phyloP scores from a whole-genome alignment of 1,140 invertebrate genomes.

The Linepithema humile region DNA sequence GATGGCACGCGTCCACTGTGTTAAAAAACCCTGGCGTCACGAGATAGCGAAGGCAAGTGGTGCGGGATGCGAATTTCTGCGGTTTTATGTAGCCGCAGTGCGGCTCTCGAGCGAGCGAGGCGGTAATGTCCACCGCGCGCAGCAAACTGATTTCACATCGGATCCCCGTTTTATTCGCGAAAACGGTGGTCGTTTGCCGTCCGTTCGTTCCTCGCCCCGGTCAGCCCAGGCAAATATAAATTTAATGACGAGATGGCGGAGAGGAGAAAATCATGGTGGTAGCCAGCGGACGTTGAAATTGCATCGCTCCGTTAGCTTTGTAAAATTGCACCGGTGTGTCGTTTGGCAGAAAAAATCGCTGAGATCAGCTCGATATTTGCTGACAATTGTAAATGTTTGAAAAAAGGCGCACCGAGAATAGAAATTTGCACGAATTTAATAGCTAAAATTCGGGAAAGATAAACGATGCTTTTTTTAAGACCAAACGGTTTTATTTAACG shows the following conservation, averaged over 20 bases:
- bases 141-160: conserved; percentile 43
- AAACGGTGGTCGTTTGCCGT: conserved; percentile 19
- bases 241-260: conserved; percentile 60
- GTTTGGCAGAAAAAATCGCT: conserved; percentile 37
- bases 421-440: background rate
- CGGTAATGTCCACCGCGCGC: conserved; percentile 8
- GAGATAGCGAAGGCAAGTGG: background rate
- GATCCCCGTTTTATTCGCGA: conserved; percentile 31
- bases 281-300: conserved; percentile 12
- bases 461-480: background rate
- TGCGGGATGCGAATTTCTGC: background rate
- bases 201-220: background rate
- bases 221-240: conserved; percentile 62
- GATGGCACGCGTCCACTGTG: background rate
- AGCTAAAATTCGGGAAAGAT: background rate
- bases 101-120: conserved; percentile 15
- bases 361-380: background rate
- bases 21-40: background rate
- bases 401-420: background rate
- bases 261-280: conserved; percentile 14
- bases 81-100: background rate
- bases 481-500: background rate
- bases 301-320: conserved; percentile 28
- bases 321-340: conserved; percentile 54
- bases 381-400: background rate